Evolutionary conservation across 1,140 invertebrate species (phyloP).

Genomic region (Papilio aristodemus): DNA sequence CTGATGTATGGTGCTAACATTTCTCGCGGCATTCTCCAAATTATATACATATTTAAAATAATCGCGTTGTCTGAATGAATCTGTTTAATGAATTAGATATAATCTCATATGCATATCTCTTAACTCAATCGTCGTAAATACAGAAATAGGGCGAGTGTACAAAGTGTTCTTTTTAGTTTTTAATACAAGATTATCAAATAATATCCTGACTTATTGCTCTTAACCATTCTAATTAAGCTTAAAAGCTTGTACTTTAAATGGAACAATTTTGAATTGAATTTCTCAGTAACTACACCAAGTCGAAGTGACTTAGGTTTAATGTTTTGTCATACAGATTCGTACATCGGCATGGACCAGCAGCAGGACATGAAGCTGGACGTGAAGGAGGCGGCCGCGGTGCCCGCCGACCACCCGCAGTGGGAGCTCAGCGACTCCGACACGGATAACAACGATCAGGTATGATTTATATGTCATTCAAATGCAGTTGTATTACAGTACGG

Average conservation of each 20-base stretch:
- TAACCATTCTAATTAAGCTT: too few relatives aligned
- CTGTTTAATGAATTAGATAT: not conserved
- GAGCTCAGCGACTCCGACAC: constrained; percentile 96
- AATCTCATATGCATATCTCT: too few relatives aligned
- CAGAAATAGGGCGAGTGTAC: too few relatives aligned
- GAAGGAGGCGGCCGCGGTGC: constrained; percentile 94
- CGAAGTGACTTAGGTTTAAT: too few relatives aligned
- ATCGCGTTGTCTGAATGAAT: not conserved
- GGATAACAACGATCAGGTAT: constrained; percentile 83
- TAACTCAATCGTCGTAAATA: too few relatives aligned
- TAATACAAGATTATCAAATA: too few relatives aligned
- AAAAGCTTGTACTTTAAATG: too few relatives aligned
- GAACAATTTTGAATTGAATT: too few relatives aligned
- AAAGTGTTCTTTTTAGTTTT: too few relatives aligned
- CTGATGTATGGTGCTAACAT: constrained; percentile 16
- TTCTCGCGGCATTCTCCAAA: constrained; percentile 9
- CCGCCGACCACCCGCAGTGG: constrained; percentile 97
- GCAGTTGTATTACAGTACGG: too few relatives aligned
- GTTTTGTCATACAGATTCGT: constrained; percentile 88
- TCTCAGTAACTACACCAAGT: too few relatives aligned
- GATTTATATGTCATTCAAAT: constrained; percentile 9
- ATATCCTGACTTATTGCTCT: too few relatives aligned
- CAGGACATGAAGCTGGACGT: constrained; percentile 97
- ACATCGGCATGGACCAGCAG: constrained; percentile 94
- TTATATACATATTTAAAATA: constrained; percentile 10